phyloP scores from a whole-genome alignment of 2,888 invertebrate genomes.

The Tetragonisca angustula region DNA sequence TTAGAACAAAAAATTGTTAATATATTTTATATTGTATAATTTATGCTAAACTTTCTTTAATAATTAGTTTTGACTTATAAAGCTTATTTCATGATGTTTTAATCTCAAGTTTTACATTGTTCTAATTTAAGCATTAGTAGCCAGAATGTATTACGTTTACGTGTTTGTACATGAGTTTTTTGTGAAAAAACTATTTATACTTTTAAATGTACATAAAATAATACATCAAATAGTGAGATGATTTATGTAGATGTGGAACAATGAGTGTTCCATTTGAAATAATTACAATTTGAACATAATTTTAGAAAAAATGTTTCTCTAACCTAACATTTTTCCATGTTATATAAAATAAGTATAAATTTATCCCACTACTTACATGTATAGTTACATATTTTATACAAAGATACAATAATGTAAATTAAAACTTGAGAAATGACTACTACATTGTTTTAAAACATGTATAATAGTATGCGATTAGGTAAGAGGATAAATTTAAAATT shows the following conservation, averaged over 20 bases:
- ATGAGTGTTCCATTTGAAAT: neutral
- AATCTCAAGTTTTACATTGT: neutral
- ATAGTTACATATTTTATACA: neutral
- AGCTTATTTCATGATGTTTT: neutral
- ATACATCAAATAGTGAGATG: neutral
- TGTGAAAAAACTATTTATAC: neutral
- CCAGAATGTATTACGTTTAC: neutral
- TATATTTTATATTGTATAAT: neutral
- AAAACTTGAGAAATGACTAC: neutral
- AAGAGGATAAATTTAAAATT: slow-evolving; percentile 2
- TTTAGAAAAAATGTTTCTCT: neutral
- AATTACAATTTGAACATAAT: neutral
- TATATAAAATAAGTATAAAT: neutral
- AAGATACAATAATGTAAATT: neutral
- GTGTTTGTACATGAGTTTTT: neutral
- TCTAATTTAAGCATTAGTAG: slow-evolving; percentile 11
- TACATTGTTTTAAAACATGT: neutral
- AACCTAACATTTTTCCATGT: neutral
- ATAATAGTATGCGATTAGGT: slow-evolving; percentile 12
- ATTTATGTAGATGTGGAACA: neutral
- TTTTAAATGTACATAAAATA: neutral
- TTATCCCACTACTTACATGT: neutral
- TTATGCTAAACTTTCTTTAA: neutral
- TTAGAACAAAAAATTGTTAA: neutral
- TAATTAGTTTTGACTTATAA: neutral